A percentile compares a stretch with the other conserved stretches of the same genome.
Conservation (phyloP, 1,140 invertebrate species). For the Polypedilum pembai region DNA sequence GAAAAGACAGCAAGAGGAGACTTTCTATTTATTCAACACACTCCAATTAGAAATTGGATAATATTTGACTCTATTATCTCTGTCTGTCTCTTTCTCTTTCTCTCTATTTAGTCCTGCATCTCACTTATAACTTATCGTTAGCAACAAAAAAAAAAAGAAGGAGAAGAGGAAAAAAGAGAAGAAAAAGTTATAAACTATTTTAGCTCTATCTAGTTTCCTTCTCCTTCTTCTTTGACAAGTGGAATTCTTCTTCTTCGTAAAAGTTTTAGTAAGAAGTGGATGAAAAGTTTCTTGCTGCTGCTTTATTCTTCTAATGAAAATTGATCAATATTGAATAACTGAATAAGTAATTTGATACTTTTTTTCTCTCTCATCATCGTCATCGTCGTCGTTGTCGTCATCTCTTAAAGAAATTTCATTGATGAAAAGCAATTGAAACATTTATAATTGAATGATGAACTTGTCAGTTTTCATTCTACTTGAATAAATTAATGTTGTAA, state of each 20-base stretch:
- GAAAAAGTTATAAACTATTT: constrained; percentile 26
- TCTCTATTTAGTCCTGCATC: background rate
- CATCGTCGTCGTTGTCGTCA: no score
- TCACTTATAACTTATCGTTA: background rate
- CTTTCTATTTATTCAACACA: constrained; percentile 18
- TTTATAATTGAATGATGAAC: background rate
- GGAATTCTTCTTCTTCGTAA: background rate
- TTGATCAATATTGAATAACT: constrained; percentile 28
- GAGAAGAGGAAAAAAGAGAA: no score
- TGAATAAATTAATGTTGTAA: background rate
- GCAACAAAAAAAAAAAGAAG: no score
- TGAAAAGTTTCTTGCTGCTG: background rate
- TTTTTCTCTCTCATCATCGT: background rate
- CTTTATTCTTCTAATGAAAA: constrained; percentile 14
- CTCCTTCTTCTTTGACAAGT: background rate
- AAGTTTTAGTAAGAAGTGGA: background rate
- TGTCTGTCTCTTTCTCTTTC: background rate
- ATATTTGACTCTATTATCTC: constrained; percentile 24
- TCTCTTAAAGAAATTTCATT: background rate
- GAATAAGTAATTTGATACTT: constrained; percentile 28
- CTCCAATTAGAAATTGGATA: constrained; percentile 24
- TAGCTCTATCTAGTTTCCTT: background rate
- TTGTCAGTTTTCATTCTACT: background rate
- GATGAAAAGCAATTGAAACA: background rate
- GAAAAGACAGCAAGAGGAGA: no score